Evolutionary conservation across 2,113 vertebrate species (phyloP).

Genomic region (Myanophis thanlyinensis): DNA sequence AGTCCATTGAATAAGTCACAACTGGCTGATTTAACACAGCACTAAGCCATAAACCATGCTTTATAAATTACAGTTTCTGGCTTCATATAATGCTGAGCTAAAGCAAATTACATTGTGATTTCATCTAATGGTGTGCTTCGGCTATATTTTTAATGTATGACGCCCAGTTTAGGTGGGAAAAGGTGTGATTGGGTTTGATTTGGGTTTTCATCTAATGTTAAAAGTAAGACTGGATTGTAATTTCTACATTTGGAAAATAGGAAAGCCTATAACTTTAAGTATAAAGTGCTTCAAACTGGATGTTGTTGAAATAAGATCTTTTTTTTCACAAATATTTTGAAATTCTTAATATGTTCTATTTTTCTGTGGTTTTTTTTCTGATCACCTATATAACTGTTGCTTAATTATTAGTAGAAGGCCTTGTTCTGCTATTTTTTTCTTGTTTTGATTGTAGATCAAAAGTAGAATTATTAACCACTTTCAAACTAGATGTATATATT

Average conservation of each 20-base stretch:
- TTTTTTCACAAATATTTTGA: not conserved
- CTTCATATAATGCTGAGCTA: not conserved
- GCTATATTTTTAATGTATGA: not conserved
- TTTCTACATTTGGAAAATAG: not conserved
- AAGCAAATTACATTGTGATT: not conserved
- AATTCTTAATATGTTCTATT: not conserved
- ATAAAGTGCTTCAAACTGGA: not conserved
- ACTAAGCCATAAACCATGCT: not conserved
- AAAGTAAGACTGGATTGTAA: not conserved
- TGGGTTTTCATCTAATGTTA: not conserved
- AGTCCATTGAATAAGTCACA: not conserved
- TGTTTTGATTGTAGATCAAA: conserved; percentile 54
- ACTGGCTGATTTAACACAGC: not conserved
- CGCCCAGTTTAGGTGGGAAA: not conserved
- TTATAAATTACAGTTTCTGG: not conserved
- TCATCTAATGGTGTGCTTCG: not conserved
- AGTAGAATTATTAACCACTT: conserved; percentile 43
- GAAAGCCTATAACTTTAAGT: not conserved
- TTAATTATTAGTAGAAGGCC: conserved; percentile 24
- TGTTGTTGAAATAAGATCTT: not conserved
- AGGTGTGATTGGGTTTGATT: not conserved
- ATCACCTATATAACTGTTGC: not conserved
- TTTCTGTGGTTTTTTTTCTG: not conserved
- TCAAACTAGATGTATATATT: conserved; percentile 48
- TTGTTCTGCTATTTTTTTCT: conserved; percentile 12